These are phyloP conservation scores for Grantiella picta DNA, from an alignment of 2,113 vertebrate genomes.

Conservation along the genomic window DNA sequence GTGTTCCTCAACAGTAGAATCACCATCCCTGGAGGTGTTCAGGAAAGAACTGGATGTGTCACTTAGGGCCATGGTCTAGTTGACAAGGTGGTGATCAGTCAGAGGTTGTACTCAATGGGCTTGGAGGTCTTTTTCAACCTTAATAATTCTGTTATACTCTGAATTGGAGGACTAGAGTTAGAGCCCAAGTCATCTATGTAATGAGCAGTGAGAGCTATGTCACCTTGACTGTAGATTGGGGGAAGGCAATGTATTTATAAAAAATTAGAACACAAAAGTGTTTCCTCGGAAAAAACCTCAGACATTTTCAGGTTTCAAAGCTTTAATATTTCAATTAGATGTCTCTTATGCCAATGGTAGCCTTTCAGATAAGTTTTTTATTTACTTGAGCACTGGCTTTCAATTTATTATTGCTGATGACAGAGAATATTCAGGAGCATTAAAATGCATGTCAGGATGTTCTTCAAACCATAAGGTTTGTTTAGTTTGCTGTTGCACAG, in stretches of 20 bases:
- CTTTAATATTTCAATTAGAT: not conserved
- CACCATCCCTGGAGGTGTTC: not conserved
- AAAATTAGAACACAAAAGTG: not conserved
- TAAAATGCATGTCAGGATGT: not conserved
- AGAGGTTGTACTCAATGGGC: not conserved
- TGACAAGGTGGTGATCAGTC: not conserved
- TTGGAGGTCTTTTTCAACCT: not conserved
- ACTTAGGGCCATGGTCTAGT: not conserved
- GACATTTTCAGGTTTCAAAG: not conserved
- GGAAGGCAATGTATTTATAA: fast-evolving
- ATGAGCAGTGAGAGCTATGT: not conserved
- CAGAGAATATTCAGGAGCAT: not conserved
- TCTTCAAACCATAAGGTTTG: not conserved
- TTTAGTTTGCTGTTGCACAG: not conserved
- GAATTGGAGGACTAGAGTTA: not conserved
- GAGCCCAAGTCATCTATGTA: not conserved
- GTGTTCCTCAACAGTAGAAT: not conserved
- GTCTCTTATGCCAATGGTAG: not conserved
- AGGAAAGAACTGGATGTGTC: not conserved
- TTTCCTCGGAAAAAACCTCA: not conserved
- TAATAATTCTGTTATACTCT: not conserved
- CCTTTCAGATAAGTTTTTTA: not conserved
- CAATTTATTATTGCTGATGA: not conserved
- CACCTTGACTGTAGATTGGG: not conserved
- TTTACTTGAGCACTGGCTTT: not conserved